A percentile compares a stretch with the other conserved stretches of the same genome.
These are phyloP conservation scores for Potamilus streckersoni DNA, from an alignment of 1,140 invertebrate species.

Conservation along the genomic window DNA sequence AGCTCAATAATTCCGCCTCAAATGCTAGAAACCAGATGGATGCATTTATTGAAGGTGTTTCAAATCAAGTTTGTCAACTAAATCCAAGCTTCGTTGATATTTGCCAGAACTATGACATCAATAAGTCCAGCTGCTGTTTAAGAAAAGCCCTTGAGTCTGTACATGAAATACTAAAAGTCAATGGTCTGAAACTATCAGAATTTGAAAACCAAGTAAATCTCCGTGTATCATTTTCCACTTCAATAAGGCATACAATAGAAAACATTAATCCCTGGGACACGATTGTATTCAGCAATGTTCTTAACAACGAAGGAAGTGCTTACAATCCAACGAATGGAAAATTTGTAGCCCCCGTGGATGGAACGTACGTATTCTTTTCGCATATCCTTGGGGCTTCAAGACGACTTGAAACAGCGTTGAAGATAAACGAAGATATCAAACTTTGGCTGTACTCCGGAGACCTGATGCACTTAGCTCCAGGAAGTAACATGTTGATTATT, in stretches of 20 bases:
- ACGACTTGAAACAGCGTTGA: constrained; percentile 1
- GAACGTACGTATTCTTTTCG: constrained; percentile 4
- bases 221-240: too few relatives aligned
- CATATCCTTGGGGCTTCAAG: background rate
- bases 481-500: constrained; percentile 10
- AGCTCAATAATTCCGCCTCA: background rate
- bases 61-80: too few relatives aligned
- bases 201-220: too few relatives aligned
- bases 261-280: background rate
- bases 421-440: background rate
- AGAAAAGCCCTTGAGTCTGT: too few relatives aligned
- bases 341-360: background rate
- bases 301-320: background rate
- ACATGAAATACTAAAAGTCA: too few relatives aligned
- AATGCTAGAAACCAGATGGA: background rate
- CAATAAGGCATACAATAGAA: too few relatives aligned
- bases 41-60: too few relatives aligned
- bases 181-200: too few relatives aligned
- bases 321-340: background rate
- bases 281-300: background rate
- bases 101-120: too few relatives aligned
- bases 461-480: background rate
- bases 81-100: too few relatives aligned
- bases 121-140: too few relatives aligned
- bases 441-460: constrained; percentile 2